Percentiles rank a stretch among this genome's conserved stretches.
phyloP scores from a whole-genome alignment of 1,140 invertebrate genomes.

The Luehdorfia chinensis region DNA sequence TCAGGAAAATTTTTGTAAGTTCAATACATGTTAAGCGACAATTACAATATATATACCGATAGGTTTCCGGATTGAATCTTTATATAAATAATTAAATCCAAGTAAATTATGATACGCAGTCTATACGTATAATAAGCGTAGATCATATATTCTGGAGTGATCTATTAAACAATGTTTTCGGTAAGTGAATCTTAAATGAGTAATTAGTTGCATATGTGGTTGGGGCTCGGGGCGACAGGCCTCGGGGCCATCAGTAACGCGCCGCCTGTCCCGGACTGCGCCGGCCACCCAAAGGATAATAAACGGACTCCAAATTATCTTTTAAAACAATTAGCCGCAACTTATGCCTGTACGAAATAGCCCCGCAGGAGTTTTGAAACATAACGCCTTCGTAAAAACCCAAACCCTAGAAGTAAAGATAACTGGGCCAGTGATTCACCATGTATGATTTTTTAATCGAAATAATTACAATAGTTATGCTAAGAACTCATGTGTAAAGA shows the following conservation, averaged over 20 bases:
- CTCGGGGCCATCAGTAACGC: slow-evolving; percentile 46
- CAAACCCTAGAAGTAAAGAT: not conserved
- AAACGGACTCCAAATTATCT: slow-evolving; percentile 64
- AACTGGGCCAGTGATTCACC: too few species aligned
- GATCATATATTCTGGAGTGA: slow-evolving; percentile 14
- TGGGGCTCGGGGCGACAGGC: slow-evolving; percentile 17
- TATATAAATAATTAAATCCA: too few species aligned
- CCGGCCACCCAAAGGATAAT: slow-evolving; percentile 37
- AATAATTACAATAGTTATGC: too few species aligned
- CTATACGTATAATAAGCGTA: not conserved
- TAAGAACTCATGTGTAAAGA: too few species aligned
- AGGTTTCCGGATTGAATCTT: too few species aligned
- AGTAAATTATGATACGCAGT: too few species aligned
- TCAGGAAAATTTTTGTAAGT: too few species aligned
- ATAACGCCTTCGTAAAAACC: not conserved
- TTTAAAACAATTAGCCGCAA: slow-evolving; percentile 54
- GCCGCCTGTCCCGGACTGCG: slow-evolving; percentile 43
- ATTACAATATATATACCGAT: too few species aligned
- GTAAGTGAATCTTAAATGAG: slow-evolving; percentile 51
- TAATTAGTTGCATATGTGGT: slow-evolving; percentile 64
- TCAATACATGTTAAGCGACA: too few species aligned
- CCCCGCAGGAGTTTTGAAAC: not conserved
- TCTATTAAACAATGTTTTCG: slow-evolving; percentile 36
- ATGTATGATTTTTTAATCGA: too few species aligned
- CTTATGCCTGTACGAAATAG: slow-evolving; percentile 2